These are phyloP conservation scores for Corythornis cristatus DNA, from an alignment of 2,113 vertebrate species.

Conservation along the genomic window DNA sequence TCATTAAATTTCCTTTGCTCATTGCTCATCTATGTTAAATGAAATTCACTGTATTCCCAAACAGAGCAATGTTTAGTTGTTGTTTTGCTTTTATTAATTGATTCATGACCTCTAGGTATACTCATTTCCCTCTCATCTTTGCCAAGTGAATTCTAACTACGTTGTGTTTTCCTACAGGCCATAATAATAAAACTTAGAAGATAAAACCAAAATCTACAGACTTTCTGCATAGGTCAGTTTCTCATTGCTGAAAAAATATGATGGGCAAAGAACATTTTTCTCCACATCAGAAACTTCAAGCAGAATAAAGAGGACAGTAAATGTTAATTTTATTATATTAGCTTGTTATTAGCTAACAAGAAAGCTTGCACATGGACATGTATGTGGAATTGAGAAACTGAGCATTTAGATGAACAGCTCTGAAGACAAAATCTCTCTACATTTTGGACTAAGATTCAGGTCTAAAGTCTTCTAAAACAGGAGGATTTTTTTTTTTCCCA, in stretches of 20 bases:
- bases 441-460: neutral
- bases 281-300: neutral
- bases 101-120: neutral
- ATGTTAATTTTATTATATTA: neutral
- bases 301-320: neutral
- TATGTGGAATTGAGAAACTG: neutral
- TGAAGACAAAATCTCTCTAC: neutral
- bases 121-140: neutral
- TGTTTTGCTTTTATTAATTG: constrained; percentile 19
- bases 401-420: neutral
- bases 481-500: neutral
- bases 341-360: neutral
- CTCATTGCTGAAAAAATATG: neutral
- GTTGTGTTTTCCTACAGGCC: constrained; percentile 7
- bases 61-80: neutral
- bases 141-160: neutral
- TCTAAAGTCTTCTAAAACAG: neutral
- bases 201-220: neutral
- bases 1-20: neutral
- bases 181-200: neutral
- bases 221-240: neutral
- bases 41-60: neutral
- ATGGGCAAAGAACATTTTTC: neutral
- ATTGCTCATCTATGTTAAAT: neutral
- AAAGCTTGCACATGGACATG: accelerated